Percentiles rank a stretch among this genome's conserved stretches.
phyloP scores from a whole-genome alignment of 1,140 invertebrate species.

The Aphidius gifuensis region DNA sequence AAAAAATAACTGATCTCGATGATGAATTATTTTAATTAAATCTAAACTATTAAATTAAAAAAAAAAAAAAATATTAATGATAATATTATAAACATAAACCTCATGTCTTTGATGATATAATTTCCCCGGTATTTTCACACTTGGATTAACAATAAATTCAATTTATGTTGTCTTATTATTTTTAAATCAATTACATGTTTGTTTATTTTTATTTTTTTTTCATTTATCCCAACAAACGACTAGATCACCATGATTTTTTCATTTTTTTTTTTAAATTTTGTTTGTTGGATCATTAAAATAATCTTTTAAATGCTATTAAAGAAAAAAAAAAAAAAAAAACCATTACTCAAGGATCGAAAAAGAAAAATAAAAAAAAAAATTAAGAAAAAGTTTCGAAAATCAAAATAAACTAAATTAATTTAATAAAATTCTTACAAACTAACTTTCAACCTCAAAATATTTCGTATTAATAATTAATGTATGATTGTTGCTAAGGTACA shows the following conservation, averaged over 20 bases:
- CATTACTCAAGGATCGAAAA: too few relatives aligned
- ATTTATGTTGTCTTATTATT: too few relatives aligned
- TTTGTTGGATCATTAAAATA: conserved; percentile 7
- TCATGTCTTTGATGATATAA: too few relatives aligned
- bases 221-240: conserved; percentile 44
- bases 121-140: too few relatives aligned
- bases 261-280: conserved; percentile 26
- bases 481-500: too few relatives aligned
- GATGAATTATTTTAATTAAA: too few relatives aligned
- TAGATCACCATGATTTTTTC: conserved; percentile 49
- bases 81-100: too few relatives aligned
- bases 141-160: too few relatives aligned
- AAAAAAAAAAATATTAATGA: too few relatives aligned
- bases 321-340: conserved; percentile 4
- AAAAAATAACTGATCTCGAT: too few relatives aligned
- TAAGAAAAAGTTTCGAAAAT: conserved; percentile 24
- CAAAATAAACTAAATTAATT: background rate
- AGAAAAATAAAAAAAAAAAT: background rate
- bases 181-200: background rate
- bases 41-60: too few relatives aligned
- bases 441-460: conserved; percentile 27
- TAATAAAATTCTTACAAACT: conserved; percentile 20
- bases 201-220: background rate
- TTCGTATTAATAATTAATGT: too few relatives aligned
- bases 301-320: conserved; percentile 47